Conservation (phyloP, 2,113 vertebrate genomes). For the Tyto alba region DNA sequence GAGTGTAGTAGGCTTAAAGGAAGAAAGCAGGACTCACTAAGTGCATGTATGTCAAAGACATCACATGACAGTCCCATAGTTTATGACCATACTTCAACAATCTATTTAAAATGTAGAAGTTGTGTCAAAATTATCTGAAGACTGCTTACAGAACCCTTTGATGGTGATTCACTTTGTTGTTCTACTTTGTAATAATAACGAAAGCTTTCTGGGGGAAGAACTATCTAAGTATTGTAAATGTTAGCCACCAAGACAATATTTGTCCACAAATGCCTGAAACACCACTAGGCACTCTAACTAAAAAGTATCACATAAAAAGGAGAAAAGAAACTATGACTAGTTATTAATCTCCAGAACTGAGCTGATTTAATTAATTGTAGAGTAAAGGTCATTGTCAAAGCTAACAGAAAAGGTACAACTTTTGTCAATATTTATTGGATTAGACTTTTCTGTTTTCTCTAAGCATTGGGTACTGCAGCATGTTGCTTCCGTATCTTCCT, state of each 20-base stretch:
- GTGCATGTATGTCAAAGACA: neutral
- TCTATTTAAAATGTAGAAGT: neutral
- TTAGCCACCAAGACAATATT: neutral
- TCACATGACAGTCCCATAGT: neutral
- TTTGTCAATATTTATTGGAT: conserved; percentile 41
- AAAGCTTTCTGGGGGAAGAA: neutral
- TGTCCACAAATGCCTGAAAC: neutral
- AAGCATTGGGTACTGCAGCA: neutral
- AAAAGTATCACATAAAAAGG: neutral
- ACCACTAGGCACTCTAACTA: neutral
- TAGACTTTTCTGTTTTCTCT: neutral
- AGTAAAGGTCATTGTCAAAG: conserved; percentile 32
- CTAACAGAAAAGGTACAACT: neutral
- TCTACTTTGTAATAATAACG: neutral
- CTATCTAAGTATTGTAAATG: neutral
- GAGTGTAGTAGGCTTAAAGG: neutral
- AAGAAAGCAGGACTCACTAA: neutral
- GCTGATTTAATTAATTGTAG: conserved; percentile 37
- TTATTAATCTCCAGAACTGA: neutral
- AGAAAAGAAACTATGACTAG: neutral
- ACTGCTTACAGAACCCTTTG: neutral
- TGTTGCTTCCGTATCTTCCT: neutral
- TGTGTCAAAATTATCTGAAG: neutral
- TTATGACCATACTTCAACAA: neutral
- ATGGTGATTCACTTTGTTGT: neutral